Conservation (phyloP, 1,140 invertebrate genomes). For the Ephestia elutella region DNA sequence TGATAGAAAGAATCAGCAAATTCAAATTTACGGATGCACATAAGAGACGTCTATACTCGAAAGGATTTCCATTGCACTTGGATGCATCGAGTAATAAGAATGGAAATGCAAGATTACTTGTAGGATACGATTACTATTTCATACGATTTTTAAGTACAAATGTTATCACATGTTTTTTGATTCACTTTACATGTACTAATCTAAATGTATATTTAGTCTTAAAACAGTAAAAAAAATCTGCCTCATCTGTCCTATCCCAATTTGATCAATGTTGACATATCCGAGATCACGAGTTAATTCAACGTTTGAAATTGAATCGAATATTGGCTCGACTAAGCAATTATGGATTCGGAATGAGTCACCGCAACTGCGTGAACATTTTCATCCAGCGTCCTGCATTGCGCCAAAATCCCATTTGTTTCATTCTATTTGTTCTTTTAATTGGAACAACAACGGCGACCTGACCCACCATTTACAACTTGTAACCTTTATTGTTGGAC, state of each 20-base stretch:
- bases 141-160: background rate
- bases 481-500: slow-evolving; percentile 10
- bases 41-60: background rate
- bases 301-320: slow-evolving; percentile 28
- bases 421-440: slow-evolving; percentile 52
- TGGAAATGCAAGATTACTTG: background rate
- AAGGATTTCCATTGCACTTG: background rate
- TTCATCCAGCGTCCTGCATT: slow-evolving; percentile 60
- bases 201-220: too few relatives aligned
- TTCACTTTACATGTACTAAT: too few relatives aligned
- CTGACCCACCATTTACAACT: slow-evolving; percentile 20
- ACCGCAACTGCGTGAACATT: slow-evolving; percentile 46
- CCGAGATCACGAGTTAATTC: background rate
- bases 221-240: background rate
- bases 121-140: background rate
- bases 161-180: too few relatives aligned
- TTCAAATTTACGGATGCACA: background rate
- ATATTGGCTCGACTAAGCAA: slow-evolving; percentile 40
- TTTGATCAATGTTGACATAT: background rate
- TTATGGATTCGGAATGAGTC: slow-evolving; percentile 52
- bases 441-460: slow-evolving; percentile 39
- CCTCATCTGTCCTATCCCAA: background rate
- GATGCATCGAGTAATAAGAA: background rate
- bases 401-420: slow-evolving; percentile 60
- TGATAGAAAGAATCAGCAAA: background rate